A percentile compares a stretch with the other conserved stretches of the same genome.
Conservation (phyloP, 2,113 vertebrate genomes). For the Meles meles region DNA sequence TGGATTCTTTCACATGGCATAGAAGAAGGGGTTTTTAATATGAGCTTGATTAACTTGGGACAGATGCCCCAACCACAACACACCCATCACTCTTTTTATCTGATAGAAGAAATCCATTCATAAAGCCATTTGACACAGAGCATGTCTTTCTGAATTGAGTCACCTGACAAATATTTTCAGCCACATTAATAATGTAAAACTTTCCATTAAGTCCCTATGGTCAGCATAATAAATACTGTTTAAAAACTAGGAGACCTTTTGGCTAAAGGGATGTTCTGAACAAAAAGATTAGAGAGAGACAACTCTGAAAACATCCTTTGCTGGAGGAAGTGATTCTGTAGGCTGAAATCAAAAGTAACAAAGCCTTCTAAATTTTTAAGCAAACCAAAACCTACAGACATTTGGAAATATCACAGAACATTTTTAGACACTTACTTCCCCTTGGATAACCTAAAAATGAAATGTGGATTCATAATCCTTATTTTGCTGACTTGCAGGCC, state of each 20-base stretch:
- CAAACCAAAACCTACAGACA: background rate
- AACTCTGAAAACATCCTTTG: background rate
- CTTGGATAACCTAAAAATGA: conserved; percentile 29
- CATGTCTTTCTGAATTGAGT: background rate
- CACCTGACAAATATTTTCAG: background rate
- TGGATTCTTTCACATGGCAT: background rate
- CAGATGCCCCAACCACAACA: background rate
- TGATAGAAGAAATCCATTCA: conserved; percentile 10
- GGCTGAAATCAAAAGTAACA: conserved; percentile 24
- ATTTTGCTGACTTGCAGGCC: background rate
- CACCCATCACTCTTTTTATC: background rate
- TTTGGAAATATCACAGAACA: background rate
- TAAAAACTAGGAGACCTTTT: background rate
- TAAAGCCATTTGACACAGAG: background rate
- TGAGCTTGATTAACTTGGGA: background rate
- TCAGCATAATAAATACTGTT: background rate
- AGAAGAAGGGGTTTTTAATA: background rate
- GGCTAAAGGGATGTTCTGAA: background rate
- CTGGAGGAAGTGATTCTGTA: background rate
- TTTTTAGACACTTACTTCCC: background rate
- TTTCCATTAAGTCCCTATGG: background rate
- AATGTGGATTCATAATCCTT: background rate
- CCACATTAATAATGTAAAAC: background rate
- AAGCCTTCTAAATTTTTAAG: background rate
- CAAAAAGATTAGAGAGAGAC: background rate